Percentiles rank a stretch among this genome's conserved stretches.
Evolutionary conservation across 2,888 invertebrate species (phyloP).

Genomic region (Gerosis bhagava): DNA sequence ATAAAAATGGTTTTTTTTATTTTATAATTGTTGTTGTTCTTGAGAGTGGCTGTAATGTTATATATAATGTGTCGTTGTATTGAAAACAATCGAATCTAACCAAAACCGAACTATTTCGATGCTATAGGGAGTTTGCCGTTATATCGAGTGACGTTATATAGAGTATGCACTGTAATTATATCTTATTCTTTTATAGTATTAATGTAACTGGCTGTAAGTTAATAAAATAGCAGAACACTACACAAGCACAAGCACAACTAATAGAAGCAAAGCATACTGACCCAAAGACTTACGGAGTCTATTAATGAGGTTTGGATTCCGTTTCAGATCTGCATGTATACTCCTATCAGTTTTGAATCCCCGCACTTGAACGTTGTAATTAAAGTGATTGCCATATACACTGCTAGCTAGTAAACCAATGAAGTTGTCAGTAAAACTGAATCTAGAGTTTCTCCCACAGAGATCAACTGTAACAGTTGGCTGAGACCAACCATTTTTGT

Average conservation of each 20-base stretch:
- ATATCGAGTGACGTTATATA: too few relatives aligned
- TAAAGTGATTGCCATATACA: constrained; percentile 45
- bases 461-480: constrained; percentile 54
- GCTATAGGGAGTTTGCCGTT: too few relatives aligned
- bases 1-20: too few relatives aligned
- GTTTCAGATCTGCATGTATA: constrained; percentile 85
- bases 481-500: constrained; percentile 64
- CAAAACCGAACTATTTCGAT: too few relatives aligned
- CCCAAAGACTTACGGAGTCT: constrained; percentile 83
- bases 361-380: constrained; percentile 81
- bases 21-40: too few relatives aligned
- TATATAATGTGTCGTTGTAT: too few relatives aligned
- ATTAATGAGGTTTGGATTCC: constrained; percentile 87
- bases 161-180: too few relatives aligned
- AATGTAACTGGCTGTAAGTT: too few relatives aligned
- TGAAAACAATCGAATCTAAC: too few relatives aligned
- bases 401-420: constrained; percentile 49
- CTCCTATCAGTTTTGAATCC: constrained; percentile 92
- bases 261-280: constrained; percentile 48
- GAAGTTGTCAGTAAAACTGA: constrained; percentile 58
- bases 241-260: constrained; percentile 16
- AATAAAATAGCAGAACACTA: too few relatives aligned
- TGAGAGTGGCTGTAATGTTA: too few relatives aligned
- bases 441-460: constrained; percentile 44
- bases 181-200: too few relatives aligned